These are phyloP conservation scores for Drosophila yooni DNA, from an alignment of 2,888 invertebrate species.

Conservation along the genomic window DNA sequence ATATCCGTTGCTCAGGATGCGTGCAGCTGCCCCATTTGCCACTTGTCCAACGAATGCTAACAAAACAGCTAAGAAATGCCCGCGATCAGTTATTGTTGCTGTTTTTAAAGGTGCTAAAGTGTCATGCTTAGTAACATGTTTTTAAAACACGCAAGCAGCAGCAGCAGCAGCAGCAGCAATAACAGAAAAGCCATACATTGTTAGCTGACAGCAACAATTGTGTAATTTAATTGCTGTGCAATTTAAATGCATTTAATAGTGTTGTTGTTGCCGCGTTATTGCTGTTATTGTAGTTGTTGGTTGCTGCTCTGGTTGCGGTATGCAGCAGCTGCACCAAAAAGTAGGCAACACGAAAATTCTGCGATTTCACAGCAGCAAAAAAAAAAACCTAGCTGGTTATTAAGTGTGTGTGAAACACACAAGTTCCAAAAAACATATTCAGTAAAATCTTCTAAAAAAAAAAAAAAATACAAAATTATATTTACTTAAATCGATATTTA, in stretches of 20 bases:
- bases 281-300: constrained; percentile 12
- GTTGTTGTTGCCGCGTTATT: constrained; percentile 16
- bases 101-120: constrained; percentile 63
- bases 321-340: constrained; percentile 45
- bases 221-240: constrained; percentile 64
- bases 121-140: constrained; percentile 62
- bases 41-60: constrained; percentile 37
- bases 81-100: constrained; percentile 32
- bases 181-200: constrained; percentile 11
- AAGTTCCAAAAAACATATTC: not conserved
- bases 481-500: not conserved
- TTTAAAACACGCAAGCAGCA: constrained; percentile 60
- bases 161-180: constrained; percentile 1
- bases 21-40: constrained; percentile 63
- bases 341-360: constrained; percentile 40
- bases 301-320: constrained; percentile 13
- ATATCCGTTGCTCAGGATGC: constrained; percentile 26
- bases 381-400: constrained; percentile 1
- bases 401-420: not conserved
- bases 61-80: constrained; percentile 27
- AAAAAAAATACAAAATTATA: not conserved
- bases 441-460: not conserved
- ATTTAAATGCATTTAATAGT: constrained; percentile 51
- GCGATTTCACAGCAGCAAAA: constrained; percentile 12
- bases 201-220: constrained; percentile 42